phyloP scores from a whole-genome alignment of 2,113 vertebrate genomes.

The Rhombomys opimus region DNA sequence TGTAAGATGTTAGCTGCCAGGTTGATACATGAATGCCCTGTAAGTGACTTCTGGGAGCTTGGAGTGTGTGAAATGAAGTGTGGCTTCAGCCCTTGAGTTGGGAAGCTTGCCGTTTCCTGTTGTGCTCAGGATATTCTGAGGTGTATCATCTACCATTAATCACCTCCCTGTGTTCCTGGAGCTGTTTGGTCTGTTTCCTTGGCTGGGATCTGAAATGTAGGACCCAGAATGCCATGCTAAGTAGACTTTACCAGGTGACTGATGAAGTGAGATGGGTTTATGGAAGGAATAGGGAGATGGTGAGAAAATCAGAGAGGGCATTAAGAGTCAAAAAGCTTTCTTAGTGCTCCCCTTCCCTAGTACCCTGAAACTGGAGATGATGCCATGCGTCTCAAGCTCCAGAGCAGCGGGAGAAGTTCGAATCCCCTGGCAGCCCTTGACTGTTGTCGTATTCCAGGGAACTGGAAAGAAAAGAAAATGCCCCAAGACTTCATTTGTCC shows the following conservation, averaged over 20 bases:
- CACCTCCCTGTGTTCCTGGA: slow-evolving; percentile 32
- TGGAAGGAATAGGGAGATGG: slow-evolving; percentile 9
- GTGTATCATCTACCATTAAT: slow-evolving; percentile 53
- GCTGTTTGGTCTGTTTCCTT: slow-evolving; percentile 51
- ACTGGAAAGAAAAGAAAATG: neutral
- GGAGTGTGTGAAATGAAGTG: slow-evolving; percentile 39
- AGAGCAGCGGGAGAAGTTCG: neutral
- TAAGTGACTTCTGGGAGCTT: slow-evolving; percentile 10
- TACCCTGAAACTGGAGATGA: neutral
- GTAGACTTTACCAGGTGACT: slow-evolving; percentile 56
- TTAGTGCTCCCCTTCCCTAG: neutral
- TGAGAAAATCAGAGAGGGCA: neutral
- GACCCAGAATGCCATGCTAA: neutral
- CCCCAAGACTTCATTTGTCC: neutral
- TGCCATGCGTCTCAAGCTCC: neutral
- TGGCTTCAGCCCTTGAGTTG: neutral
- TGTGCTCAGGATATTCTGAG: slow-evolving; percentile 31
- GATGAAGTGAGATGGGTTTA: slow-evolving; percentile 41
- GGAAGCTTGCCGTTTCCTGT: slow-evolving; percentile 32
- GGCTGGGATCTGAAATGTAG: slow-evolving; percentile 14
- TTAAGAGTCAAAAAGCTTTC: slow-evolving; percentile 23
- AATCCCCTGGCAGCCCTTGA: neutral
- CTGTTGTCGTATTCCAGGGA: neutral
- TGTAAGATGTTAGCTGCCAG: neutral
- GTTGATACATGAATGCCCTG: no score